Evolutionary conservation across 2,113 vertebrate genomes (phyloP), one percentile per base, ranked within the genome.

Genomic region (Cyphomyrus discorhynchus): DNA sequence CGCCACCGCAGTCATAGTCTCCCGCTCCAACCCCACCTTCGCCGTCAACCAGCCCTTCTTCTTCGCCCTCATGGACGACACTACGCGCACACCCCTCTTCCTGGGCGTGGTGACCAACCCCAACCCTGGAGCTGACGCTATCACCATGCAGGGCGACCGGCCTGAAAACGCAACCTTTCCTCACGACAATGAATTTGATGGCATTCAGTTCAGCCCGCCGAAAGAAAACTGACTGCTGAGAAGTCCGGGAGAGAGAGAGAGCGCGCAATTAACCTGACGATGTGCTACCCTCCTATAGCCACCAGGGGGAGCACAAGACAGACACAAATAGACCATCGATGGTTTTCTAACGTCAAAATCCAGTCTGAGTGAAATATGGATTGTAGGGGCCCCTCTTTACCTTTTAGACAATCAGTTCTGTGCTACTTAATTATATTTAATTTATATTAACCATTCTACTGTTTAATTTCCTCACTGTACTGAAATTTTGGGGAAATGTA

Each of bases 31-130:
- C 74, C 96, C 96, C 46, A 92, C 90, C 88, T 98, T 98, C 92
- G 93, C 90, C 0, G 93, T 98, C 1, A 96, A 98, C 93, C 96
- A 95, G 9, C 98, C 98, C 0, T 99, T 98, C 83, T 0, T 98
- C 86, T 98, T 98, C 74, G 89, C 97, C 50, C 92, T 99, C 15
- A 90, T 96, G 0, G 97, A 98, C 3, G 97, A 98, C 0, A 58
- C 92, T 85, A 95, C 92, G 0, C 93, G 96, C 84, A 91, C 96
- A 10, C 97, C 97, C 0, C 94, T 99, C 35, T 98, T 99, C 35
- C 93, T 97, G 91, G 98, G 97, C 89, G 91, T 93, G 0, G 94
- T 99, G 92, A 97, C 93, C 88, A 97, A 99, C 93, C 98, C 98
- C 31, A 96, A 94, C 88, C 96, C 96, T 0, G 91, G 88, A 0